phyloP scores from a whole-genome alignment of 2,888 invertebrate genomes.

The Stictocephala bisonia region DNA sequence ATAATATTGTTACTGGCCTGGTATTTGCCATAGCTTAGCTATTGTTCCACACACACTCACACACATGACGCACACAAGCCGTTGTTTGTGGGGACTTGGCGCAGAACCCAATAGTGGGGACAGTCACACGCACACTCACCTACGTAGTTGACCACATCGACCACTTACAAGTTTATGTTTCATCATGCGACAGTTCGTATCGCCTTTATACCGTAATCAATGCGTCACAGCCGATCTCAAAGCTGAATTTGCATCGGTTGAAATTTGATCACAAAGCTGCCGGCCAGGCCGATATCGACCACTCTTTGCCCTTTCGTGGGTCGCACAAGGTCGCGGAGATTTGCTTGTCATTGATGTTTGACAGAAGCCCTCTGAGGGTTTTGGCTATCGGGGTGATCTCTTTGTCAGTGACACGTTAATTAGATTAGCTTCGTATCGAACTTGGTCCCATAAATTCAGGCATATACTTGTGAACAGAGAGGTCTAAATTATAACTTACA shows the following conservation, averaged over 20 bases:
- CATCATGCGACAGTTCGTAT: conserved; percentile 15
- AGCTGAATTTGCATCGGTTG: conserved; percentile 22
- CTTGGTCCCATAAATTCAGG: too few species aligned
- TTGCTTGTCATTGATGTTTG: too few species aligned
- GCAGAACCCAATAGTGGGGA: neutral
- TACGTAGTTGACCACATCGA: too few species aligned
- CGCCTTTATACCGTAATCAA: conserved; percentile 7
- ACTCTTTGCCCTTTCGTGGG: too few species aligned
- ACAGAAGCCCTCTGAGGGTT: too few species aligned
- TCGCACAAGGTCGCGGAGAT: too few species aligned
- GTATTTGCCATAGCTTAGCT: conserved; percentile 44
- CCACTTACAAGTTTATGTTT: conserved; percentile 6
- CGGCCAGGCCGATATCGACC: neutral
- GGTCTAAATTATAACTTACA: too few species aligned
- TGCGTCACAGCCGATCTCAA: conserved; percentile 19
- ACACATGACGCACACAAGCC: too few species aligned
- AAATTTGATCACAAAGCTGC: conserved; percentile 29
- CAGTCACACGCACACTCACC: neutral
- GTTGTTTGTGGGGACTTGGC: conserved; percentile 17
- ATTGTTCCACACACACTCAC: neutral
- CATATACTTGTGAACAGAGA: too few species aligned
- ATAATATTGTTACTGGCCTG: conserved; percentile 45
- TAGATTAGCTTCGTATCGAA: too few species aligned
- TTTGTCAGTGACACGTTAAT: too few species aligned
- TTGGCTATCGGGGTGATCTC: too few species aligned